A percentile compares a stretch with the other conserved stretches of the same genome.
Conservation (phyloP, 1,140 invertebrate genomes). For the Metaphire vulgaris region DNA sequence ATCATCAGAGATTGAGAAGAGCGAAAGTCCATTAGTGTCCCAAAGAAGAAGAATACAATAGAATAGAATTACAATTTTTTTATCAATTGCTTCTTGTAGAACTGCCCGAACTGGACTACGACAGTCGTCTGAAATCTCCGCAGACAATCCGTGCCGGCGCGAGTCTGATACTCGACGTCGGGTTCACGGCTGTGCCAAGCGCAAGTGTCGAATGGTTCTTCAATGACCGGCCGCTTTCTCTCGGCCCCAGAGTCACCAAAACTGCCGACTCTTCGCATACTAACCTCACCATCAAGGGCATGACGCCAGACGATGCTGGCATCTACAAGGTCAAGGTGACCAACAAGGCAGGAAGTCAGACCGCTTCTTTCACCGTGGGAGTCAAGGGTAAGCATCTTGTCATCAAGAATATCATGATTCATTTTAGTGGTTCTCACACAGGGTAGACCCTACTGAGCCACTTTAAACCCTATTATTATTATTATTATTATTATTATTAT, state of each 20-base stretch:
- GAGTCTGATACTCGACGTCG: conserved; percentile 40
- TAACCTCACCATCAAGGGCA: conserved; percentile 73
- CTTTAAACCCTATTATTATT: too few relatives aligned
- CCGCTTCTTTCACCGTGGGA: conserved; percentile 78
- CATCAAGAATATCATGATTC: too few relatives aligned
- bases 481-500: too few relatives aligned
- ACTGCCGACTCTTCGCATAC: conserved; percentile 6
- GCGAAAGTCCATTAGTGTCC: too few relatives aligned
- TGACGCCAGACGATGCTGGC: conserved; percentile 90
- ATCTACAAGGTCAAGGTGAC: conserved; percentile 90
- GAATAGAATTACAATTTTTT: too few relatives aligned
- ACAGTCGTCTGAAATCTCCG: conserved; percentile 43
- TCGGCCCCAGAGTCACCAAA: conserved; percentile 27
- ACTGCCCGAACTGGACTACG: conserved; percentile 46
- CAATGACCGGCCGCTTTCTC: conserved; percentile 58
- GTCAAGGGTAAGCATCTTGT: conserved; percentile 72
- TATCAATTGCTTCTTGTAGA: conserved; percentile 18
- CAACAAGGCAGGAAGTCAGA: conserved; percentile 84
- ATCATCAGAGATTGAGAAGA: too few relatives aligned
- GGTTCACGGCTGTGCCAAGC: conserved; percentile 79
- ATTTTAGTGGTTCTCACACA: too few relatives aligned
- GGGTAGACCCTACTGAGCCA: too few relatives aligned
- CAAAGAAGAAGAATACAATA: too few relatives aligned
- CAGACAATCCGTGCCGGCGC: conserved; percentile 44
- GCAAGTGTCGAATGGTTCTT: conserved; percentile 83